Percentiles rank a stretch among this genome's conserved stretches.
These are phyloP conservation scores for Mesoclemmys tuberculata DNA, from an alignment of 2,113 vertebrate genomes.

Conservation along the genomic window DNA sequence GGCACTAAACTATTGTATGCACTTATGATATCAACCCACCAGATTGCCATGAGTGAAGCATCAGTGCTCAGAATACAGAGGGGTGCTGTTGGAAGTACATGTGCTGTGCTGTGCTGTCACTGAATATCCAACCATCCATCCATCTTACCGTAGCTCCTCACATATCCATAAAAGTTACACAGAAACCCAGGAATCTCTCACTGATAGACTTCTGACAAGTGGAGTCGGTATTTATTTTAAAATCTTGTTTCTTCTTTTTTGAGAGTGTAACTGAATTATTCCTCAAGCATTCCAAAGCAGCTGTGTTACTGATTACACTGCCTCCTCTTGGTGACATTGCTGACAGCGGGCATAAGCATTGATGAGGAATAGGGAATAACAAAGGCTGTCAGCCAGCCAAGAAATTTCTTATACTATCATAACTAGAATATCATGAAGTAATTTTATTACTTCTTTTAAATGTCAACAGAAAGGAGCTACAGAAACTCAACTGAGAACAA, in stretches of 20 bases:
- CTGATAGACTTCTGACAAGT: background rate
- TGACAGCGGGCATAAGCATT: background rate
- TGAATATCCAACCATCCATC: background rate
- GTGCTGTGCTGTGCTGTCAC: background rate
- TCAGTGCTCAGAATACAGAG: rapidly evolving
- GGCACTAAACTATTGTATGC: rapidly evolving
- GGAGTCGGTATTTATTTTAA: background rate
- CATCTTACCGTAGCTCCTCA: background rate
- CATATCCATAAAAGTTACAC: background rate
- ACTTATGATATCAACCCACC: background rate
- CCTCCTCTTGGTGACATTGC: background rate
- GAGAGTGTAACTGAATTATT: background rate
- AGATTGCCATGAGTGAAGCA: background rate
- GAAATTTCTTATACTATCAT: background rate
- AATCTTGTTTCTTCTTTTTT: background rate
- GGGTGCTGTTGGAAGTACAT: background rate
- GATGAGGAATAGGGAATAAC: background rate
- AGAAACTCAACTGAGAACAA: background rate
- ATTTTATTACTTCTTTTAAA: background rate
- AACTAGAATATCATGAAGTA: background rate
- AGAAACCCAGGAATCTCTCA: background rate
- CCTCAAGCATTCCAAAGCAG: rapidly evolving
- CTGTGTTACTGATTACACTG: rapidly evolving
- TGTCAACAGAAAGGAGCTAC: conserved; percentile 2
- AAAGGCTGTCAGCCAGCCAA: background rate